phyloP scores from a whole-genome alignment of 2,888 invertebrate species.

The Achlya flavicornis region DNA sequence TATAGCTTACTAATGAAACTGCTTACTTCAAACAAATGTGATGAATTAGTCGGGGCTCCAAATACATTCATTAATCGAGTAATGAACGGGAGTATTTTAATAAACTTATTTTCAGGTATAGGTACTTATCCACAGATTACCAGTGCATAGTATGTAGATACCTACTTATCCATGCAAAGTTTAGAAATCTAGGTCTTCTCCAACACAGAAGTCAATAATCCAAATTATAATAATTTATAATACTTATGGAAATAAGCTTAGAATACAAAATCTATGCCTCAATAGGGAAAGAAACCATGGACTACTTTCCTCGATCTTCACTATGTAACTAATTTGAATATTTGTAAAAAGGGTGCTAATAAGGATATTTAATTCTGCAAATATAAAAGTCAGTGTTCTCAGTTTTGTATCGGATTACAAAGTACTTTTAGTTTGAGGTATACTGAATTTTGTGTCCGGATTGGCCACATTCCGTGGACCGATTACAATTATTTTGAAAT shows the following conservation, averaged over 20 bases:
- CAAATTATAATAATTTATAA: conserved; percentile 18
- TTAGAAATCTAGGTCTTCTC: background rate
- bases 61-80: background rate
- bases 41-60: background rate
- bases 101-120: too few relatives aligned
- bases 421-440: background rate
- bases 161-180: background rate
- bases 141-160: too few relatives aligned
- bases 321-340: conserved; percentile 13
- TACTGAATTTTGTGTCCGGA: background rate
- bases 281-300: conserved; percentile 41
- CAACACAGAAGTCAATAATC: background rate
- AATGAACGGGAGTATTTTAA: too few relatives aligned
- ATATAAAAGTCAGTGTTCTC: background rate
- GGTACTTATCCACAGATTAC: background rate
- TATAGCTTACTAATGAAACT: background rate
- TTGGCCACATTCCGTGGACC: background rate
- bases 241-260: conserved; percentile 32
- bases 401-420: background rate
- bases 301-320: conserved; percentile 48
- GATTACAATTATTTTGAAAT: background rate
- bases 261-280: conserved; percentile 23
- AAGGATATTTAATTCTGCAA: background rate
- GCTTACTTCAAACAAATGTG: background rate
- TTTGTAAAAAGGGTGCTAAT: background rate